Evolutionary conservation across 53 echinoderm and acorn worm species (phyloP), one percentile per base, ranked within the genome.

Genomic region (Holothuria scabra): DNA sequence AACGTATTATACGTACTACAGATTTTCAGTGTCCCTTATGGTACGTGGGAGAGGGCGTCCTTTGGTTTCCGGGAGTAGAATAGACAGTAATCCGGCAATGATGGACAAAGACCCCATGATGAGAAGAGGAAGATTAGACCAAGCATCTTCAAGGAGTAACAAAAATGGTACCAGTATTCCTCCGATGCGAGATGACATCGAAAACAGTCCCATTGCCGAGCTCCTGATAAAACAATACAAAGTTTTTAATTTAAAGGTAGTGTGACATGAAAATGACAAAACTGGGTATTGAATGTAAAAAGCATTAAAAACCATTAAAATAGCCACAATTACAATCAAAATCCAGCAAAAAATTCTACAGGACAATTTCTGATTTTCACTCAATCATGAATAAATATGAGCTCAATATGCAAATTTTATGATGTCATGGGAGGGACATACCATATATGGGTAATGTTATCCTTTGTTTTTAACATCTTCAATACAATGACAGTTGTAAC

Each of bases 131-230:
- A 69, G 69, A 13, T n/a, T 22, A 20, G 22, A 20, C 69, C 69
- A 69, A 3, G 38, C 69, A 13, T 35, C 44, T 21, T 12, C 91
- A 23, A 94, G 76, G 20, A 79, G 34, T 60, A 95, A 78, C 18
- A 92, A 66, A 35, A 95, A 48, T 7, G 95, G 92, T 35, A 92
- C 95, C 2, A 92, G 61, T 23, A 95, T 80, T 2, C 95, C 92
- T 8, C 95, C 95, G 5, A 95, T 87, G 23, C 95, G 85, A n/a
- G 95, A 95, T 0, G 90, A 87, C 67, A 95, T 90, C 21, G 95
- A 95, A 21, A 92, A 87, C 59, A 92, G 78, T 1, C 95, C 92
- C 10, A 95, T 32, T 16, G 88, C 95, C 28, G 90, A 87, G 79
- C 92, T 95, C 55, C 95, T 94, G 46, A 8, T 37, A 13, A 67